Evolutionary conservation across 1,140 invertebrate genomes (phyloP), one percentile per base, ranked within the genome.

Genomic region (Panagrolaimus sp.): DNA sequence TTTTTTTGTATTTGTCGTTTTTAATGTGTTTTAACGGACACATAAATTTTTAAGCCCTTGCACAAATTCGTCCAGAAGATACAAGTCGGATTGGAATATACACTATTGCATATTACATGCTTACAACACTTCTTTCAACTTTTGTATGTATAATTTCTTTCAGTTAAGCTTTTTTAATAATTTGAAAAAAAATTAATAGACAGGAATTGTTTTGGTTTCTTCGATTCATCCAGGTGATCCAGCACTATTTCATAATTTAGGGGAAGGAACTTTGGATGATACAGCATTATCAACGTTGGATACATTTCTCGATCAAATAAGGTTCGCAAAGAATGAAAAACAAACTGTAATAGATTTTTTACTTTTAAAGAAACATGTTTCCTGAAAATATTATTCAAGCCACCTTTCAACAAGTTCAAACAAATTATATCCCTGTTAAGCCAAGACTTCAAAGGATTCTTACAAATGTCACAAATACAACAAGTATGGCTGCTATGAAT

Each of bases 291-390:
- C 91, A 53, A 93, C 93, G 1, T 86, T 90, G 1, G 94, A 98
- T 83, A 94, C 93, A 5, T 85, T 97, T 25, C 87, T 98, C 79
- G 94, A 98, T 87, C 87, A 97, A 74, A 87, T 96, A 45, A 89
- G 73, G 73, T 74, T 20, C 20, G 0, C 1, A 4, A 63, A 13
- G 23, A 2, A 23, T n/a, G n/a, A 38, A 3, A 8, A 7, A 9
- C 23, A 67, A 67, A 25, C 27, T 8, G 4, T 13, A 57, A 14
- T 66, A 73, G 38, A 8, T 9, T 23, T 11, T 31, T 38, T n/a
- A n/a, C 67, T 27, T n/a, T 16, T 80, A 62, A 44, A 80, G 79
- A 71, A 81, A 81, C 63, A 82, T 82, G 80, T 81, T 80, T 66
- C 78, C 78, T 11, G 78, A 80, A 57, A 81, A 81, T 67, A 79